phyloP scores from a whole-genome alignment of 53 echinoderm and acorn worm genomes.

The Astropecten irregularis region DNA sequence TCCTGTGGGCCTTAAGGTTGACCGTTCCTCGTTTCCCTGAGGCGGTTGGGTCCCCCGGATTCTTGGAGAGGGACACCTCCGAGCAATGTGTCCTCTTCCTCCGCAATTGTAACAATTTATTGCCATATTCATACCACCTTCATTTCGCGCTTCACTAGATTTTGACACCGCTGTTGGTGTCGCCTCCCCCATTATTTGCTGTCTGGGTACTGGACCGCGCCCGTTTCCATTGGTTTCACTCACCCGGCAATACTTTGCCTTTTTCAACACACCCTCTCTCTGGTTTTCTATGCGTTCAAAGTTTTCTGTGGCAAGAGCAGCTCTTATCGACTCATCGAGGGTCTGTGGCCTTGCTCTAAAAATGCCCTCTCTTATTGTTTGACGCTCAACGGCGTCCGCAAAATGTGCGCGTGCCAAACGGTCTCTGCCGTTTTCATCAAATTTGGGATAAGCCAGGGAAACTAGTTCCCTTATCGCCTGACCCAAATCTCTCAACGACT shows the following conservation, averaged over 20 bases:
- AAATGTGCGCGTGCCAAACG: slow-evolving; percentile 43
- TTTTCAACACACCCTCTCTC: neutral
- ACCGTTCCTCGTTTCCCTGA: neutral
- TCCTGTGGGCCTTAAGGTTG: neutral
- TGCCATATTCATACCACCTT: neutral
- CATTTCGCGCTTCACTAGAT: neutral
- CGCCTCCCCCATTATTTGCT: neutral
- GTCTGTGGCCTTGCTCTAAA: slow-evolving; percentile 28
- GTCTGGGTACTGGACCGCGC: neutral
- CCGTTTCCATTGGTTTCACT: neutral
- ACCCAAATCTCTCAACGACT: slow-evolving; percentile 9
- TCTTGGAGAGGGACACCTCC: neutral
- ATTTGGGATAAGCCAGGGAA: slow-evolving; percentile 30
- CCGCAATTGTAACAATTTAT: slow-evolving; percentile 10
- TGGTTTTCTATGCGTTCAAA: neutral
- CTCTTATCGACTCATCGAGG: slow-evolving; percentile 35
- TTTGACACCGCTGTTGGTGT: neutral
- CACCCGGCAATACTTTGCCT: slow-evolving; percentile 2
- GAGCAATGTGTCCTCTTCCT: neutral
- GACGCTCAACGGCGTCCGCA: slow-evolving; percentile 42
- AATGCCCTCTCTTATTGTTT: slow-evolving; percentile 38
- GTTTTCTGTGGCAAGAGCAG: slow-evolving; percentile 42
- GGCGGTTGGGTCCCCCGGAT: neutral
- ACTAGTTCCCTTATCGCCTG: slow-evolving; percentile 3
- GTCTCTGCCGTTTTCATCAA: slow-evolving; percentile 8